phyloP scores from a whole-genome alignment of 2,797 vertebrate genomes.

The Anguilla marmorata region DNA sequence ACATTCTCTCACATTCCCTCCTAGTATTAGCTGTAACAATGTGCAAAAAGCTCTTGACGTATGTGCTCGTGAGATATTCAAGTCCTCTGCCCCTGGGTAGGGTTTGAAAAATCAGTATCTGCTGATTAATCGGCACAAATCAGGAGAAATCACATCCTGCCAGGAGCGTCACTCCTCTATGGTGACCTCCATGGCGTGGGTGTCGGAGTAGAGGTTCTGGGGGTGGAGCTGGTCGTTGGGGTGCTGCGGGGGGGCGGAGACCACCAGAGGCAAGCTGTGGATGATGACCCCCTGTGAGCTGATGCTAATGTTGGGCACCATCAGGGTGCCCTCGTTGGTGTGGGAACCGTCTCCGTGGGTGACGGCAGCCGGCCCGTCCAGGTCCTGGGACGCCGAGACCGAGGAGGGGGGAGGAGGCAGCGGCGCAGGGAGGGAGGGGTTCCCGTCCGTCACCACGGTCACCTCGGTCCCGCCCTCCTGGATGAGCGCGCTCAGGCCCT shows the following conservation, averaged over 20 bases:
- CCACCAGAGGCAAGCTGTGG: slow-evolving; percentile 68
- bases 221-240: slow-evolving; percentile 60
- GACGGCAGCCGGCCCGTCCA: slow-evolving; percentile 62
- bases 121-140: background rate
- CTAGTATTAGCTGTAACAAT: background rate
- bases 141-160: background rate
- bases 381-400: slow-evolving; percentile 62
- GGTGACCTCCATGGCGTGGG: slow-evolving; percentile 56
- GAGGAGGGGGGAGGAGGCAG: slow-evolving; percentile 52
- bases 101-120: background rate
- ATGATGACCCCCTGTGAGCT: slow-evolving; percentile 66
- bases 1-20: background rate
- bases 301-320: slow-evolving; percentile 65
- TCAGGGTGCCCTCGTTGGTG: slow-evolving; percentile 48
- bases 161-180: slow-evolving; percentile 49
- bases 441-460: slow-evolving; percentile 83
- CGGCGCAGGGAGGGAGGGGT: slow-evolving; percentile 61
- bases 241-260: slow-evolving; percentile 58
- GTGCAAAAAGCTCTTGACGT: background rate
- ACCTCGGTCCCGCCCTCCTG: slow-evolving; percentile 88
- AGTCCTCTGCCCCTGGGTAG: background rate
- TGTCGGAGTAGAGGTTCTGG: slow-evolving; percentile 64
- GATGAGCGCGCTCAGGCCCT: slow-evolving; percentile 88
- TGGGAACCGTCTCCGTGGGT: slow-evolving; percentile 32
- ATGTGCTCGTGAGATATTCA: background rate